Base-by-base conservation (phyloP, 2,113 vertebrate species). In the Sander vitreus region DNA sequence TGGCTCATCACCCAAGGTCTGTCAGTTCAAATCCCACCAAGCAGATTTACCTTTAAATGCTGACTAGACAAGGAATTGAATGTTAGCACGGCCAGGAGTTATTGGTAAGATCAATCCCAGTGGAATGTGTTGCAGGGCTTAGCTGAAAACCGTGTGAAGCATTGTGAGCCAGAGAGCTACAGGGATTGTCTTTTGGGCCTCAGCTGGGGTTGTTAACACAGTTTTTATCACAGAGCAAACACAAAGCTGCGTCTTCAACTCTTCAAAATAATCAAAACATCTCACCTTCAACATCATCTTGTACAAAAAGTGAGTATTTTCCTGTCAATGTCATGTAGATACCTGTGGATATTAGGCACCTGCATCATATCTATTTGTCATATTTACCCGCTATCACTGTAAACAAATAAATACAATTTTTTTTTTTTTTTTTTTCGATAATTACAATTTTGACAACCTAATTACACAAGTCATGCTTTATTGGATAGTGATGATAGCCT, bases 1-100 rank as follows among this genome's bases (percentile, higher is more conserved):
- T 75, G 58, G 76, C 81, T 67, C 74, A n/a, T 81, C 53, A 72
- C 36, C 72, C 72, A 30, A 63, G 15, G 63, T 68, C 82, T 81
- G 73, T 86, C 78, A 70, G 79, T 79, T 89, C 55, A 69, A 79
- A 90, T 85, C 62, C 70, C 57, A 83, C 50, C 19, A 57, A 76
- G 58, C 71, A 69, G 39, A 16, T n/a, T 8, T 6, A 71, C 73
- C 66, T 82, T 76, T 59, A 73, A 74, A 73, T 62, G 80, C 79
- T 64, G 77, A 85, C 62, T 65, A 73, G 67, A 71, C 84, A 18
- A 66, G 66, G 78, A 57, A 73, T 23, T 62, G 78, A 74, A 60
- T 0, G 16, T 70, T 58, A 58, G 76, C 53, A 3, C 0, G 3
- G 51, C 65, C 2, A 8, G 59, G 78, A 74, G 58, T 76, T 80